Conservation (phyloP, 2,888 invertebrate genomes). For the Incurvaria masculella region DNA sequence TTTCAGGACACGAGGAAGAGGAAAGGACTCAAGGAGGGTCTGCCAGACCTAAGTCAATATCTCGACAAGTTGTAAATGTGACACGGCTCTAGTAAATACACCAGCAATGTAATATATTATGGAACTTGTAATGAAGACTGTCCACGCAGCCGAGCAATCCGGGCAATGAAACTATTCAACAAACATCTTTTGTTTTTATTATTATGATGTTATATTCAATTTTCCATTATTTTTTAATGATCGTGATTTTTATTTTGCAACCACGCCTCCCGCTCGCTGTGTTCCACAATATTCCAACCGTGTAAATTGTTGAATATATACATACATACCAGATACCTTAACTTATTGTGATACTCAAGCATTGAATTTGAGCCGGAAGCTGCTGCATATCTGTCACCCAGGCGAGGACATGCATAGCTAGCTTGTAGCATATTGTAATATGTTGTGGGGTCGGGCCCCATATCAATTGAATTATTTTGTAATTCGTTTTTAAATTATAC, state of each 20-base stretch:
- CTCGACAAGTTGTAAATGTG: conserved; percentile 94
- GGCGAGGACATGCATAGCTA: not conserved
- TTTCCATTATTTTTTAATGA: conserved; percentile 22
- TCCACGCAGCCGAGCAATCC: conserved; percentile 22
- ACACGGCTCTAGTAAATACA: conserved; percentile 38
- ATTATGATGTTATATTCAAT: conserved; percentile 24
- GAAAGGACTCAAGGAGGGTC: conserved; percentile 98
- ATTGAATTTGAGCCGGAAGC: not conserved
- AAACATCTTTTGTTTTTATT: conserved; percentile 26
- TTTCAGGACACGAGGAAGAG: conserved; percentile 92
- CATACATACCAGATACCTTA: not conserved
- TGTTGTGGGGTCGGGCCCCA: conserved; percentile 15
- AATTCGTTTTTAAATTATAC: conserved; percentile 58
- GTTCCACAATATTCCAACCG: conserved; percentile 9
- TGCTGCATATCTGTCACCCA: not conserved
- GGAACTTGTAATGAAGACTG: conserved; percentile 31
- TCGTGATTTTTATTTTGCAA: conserved; percentile 20
- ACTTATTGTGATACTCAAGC: not conserved
- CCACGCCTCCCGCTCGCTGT: conserved; percentile 18
- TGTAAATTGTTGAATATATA: too few species aligned
- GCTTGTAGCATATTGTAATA: conserved; percentile 19
- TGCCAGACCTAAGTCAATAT: conserved; percentile 93
- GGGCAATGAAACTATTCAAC: conserved; percentile 22
- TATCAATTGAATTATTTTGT: conserved; percentile 11
- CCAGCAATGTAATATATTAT: conserved; percentile 42